These are phyloP conservation scores for Arrhamphus sclerolepis DNA, from an alignment of 2,797 vertebrate species.

Conservation along the genomic window DNA sequence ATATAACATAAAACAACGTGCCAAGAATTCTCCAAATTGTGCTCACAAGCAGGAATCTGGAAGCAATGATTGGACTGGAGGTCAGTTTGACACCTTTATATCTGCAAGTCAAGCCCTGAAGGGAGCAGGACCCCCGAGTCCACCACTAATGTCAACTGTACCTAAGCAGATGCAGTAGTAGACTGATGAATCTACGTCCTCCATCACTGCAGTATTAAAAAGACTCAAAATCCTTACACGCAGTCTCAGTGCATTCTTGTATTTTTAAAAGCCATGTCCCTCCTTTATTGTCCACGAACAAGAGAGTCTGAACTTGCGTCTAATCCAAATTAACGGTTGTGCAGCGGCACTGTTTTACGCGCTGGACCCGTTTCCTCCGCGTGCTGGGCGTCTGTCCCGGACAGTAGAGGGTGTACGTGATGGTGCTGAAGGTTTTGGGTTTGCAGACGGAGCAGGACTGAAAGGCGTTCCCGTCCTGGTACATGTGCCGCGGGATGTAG, in stretches of 20 bases:
- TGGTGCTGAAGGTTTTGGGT: slow-evolving; percentile 91
- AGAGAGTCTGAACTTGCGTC: slow-evolving; percentile 2
- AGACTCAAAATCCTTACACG: too few species aligned
- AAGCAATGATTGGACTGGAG: too few species aligned
- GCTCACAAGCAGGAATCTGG: too few species aligned
- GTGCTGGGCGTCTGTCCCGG: slow-evolving; percentile 89
- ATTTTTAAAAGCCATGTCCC: neutral
- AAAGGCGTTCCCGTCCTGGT: slow-evolving; percentile 90
- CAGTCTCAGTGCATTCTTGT: neutral
- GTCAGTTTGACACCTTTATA: too few species aligned
- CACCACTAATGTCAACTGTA: too few species aligned
- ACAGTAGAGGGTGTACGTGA: slow-evolving; percentile 92
- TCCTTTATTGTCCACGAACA: neutral
- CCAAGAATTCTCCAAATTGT: too few species aligned
- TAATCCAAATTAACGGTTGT: slow-evolving; percentile 91
- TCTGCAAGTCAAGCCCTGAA: too few species aligned
- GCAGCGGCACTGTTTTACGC: slow-evolving; percentile 96
- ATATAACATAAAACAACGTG: too few species aligned
- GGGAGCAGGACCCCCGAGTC: too few species aligned
- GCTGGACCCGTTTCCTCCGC: slow-evolving; percentile 91
- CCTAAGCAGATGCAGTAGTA: too few species aligned
- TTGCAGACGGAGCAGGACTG: slow-evolving; percentile 96
- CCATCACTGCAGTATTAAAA: too few species aligned
- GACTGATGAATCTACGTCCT: too few species aligned
- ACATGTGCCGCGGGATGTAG: slow-evolving; percentile 92